Base-by-base conservation (phyloP, 2,888 invertebrate genomes). In the Andrena bicolor region DNA sequence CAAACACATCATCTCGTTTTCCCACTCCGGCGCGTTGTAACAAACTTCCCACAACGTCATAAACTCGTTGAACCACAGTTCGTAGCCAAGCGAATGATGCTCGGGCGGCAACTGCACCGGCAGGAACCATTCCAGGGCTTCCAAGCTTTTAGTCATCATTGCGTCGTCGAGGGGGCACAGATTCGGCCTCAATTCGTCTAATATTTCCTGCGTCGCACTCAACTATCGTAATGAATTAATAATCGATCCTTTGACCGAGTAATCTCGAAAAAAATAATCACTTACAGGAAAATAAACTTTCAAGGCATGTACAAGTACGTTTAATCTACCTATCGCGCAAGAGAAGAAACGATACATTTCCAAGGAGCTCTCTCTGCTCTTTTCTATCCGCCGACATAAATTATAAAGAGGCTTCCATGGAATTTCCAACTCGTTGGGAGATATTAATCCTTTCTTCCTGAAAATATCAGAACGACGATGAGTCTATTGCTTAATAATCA, bases 351-450 rank as follows among this genome's bases (percentile, higher is more conserved):
- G 95, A 88, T 95, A 96, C 95, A 96, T 95, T 87, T 96, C 96
- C 73, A 96, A 94, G 63, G 94, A 94, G 8, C 95, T 94, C 75
- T 95, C 93, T 87, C 94, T 95, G 82, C 95, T 95, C 10, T 16
- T 49, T 32, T 30, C 64, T 32, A 85, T 2, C 23, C 32, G 69
- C 20, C 35, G 51, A 8, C 51, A 23, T 26, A 92, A 73, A 3
- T 90, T 95, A 92, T 97, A 98, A 8, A 99, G 94, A 13, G 98
- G 98, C 87, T 96, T 95, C 99, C 99, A 99, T 70, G 97, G 96
- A 81, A 99, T 94, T 79, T 95, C 95, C 76, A 99, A 92, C 82
- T 99, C 99, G 79, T 97, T 96, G 49, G 97, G 96, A 2, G 96
- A 95, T 85, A 99, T 94, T 83, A 98, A 94, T 90, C 96, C 95